Percentiles rank a stretch among this genome's conserved stretches.
Conservation (phyloP, 2,113 vertebrate species). For the Malurus melanocephalus region DNA sequence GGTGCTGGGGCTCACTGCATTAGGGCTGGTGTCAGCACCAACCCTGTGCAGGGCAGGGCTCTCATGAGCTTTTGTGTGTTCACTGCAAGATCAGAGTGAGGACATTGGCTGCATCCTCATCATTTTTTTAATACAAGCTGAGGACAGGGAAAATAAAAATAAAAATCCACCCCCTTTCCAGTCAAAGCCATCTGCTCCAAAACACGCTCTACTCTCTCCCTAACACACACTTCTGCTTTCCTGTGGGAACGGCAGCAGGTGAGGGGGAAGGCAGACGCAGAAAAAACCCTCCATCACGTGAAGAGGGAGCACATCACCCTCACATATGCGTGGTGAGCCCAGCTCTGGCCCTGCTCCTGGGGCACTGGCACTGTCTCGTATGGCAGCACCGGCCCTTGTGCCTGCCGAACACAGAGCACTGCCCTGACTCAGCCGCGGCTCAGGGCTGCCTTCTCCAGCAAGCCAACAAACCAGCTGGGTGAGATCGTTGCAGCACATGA, state of each 20-base stretch:
- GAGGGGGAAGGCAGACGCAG: background rate
- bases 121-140: background rate
- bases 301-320: background rate
- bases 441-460: background rate
- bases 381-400: rapidly evolving
- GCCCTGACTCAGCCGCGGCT: slow-evolving; percentile 14
- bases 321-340: rapidly evolving
- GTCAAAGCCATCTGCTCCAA: slow-evolving; percentile 26
- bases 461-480: slow-evolving; percentile 42
- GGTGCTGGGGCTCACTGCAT: background rate
- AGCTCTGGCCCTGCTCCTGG: background rate
- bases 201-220: background rate
- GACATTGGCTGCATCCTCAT: background rate
- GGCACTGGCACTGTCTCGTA: rapidly evolving
- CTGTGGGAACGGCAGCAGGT: slow-evolving; percentile 18
- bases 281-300: background rate
- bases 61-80: background rate
- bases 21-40: background rate
- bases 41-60: background rate
- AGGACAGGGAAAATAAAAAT: slow-evolving; percentile 11
- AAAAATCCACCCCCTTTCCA: background rate
- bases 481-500: background rate
- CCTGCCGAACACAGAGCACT: background rate
- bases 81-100: background rate
- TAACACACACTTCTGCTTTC: background rate